phyloP scores from a whole-genome alignment of 2,797 vertebrate species.

The Zenarchopterus dispar region DNA sequence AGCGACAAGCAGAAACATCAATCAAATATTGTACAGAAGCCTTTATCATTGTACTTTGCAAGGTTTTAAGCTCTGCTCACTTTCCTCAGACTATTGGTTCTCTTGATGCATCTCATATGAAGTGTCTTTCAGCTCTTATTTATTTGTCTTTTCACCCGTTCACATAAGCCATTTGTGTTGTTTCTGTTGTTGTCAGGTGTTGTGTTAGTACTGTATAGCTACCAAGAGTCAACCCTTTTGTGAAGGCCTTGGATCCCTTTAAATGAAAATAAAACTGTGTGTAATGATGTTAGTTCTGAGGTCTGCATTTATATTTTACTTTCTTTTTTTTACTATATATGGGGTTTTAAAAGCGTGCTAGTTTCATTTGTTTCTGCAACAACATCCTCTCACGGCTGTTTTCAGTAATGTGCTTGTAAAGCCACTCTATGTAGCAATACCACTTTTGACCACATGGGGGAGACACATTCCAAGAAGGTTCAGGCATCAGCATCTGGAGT shows the following conservation, averaged over 20 bases:
- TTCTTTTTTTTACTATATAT: no score
- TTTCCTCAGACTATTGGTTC: slow-evolving; percentile 56
- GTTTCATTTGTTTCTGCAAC: no score
- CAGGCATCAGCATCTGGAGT: no score
- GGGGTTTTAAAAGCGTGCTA: no score
- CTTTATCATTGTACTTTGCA: slow-evolving; percentile 48
- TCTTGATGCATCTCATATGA: slow-evolving; percentile 64
- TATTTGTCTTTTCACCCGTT: slow-evolving; percentile 75
- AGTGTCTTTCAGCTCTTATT: slow-evolving; percentile 69
- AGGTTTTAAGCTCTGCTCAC: slow-evolving; percentile 52
- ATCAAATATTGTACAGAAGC: slow-evolving; percentile 58
- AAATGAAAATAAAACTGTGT: slow-evolving; percentile 77
- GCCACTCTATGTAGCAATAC: no score
- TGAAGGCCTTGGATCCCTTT: slow-evolving; percentile 83
- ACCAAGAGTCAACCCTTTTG: slow-evolving; percentile 80
- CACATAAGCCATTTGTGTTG: slow-evolving; percentile 70
- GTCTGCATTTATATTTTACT: slow-evolving; percentile 20
- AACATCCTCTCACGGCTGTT: no score
- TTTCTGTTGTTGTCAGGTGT: slow-evolving; percentile 68
- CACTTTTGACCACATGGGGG: no score
- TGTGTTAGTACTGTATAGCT: slow-evolving; percentile 76
- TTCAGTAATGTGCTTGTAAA: no score
- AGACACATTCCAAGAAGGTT: no score
- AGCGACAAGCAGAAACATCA: slow-evolving; percentile 41
- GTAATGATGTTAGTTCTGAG: slow-evolving; percentile 33